Conservation (phyloP, 2,888 invertebrate species). For the Heliconius aoede region DNA sequence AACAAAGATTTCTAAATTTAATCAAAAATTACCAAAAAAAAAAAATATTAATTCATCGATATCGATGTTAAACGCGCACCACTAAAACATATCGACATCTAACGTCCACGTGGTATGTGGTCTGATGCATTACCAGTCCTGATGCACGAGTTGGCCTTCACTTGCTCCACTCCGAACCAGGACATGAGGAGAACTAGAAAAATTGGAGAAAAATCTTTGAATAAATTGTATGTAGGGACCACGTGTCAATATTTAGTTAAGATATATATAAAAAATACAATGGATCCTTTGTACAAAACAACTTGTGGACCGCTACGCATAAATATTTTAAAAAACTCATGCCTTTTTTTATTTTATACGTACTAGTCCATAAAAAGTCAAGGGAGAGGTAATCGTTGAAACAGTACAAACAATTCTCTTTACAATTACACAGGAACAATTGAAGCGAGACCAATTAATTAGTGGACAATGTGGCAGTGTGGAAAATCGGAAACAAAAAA, state of each 20-base stretch:
- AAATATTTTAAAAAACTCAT: too few relatives aligned
- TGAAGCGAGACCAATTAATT: slow-evolving; percentile 6
- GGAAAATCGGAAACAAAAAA: neutral
- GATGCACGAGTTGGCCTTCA: slow-evolving; percentile 79
- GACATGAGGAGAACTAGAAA: slow-evolving; percentile 82
- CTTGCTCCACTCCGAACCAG: slow-evolving; percentile 81
- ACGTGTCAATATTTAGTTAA: too few relatives aligned
- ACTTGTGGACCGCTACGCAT: too few relatives aligned
- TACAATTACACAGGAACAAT: slow-evolving; percentile 10
- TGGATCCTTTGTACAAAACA: too few relatives aligned
- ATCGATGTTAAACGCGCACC: slow-evolving; percentile 50
- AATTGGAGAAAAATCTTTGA: slow-evolving; percentile 43
- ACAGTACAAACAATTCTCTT: slow-evolving; percentile 8
- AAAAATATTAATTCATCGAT: slow-evolving; percentile 48
- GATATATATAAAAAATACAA: too few relatives aligned
- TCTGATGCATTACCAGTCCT: slow-evolving; percentile 75
- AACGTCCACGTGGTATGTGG: slow-evolving; percentile 49
- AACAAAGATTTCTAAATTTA: neutral
- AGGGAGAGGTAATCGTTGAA: neutral
- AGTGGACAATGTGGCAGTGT: neutral
- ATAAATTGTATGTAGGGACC: too few relatives aligned
- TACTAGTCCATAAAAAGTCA: neutral
- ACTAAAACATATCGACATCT: slow-evolving; percentile 59
- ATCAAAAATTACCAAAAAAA: neutral
- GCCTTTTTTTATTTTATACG: neutral